Base-by-base conservation (phyloP, 2,888 invertebrate genomes). In the Troides aeacus region DNA sequence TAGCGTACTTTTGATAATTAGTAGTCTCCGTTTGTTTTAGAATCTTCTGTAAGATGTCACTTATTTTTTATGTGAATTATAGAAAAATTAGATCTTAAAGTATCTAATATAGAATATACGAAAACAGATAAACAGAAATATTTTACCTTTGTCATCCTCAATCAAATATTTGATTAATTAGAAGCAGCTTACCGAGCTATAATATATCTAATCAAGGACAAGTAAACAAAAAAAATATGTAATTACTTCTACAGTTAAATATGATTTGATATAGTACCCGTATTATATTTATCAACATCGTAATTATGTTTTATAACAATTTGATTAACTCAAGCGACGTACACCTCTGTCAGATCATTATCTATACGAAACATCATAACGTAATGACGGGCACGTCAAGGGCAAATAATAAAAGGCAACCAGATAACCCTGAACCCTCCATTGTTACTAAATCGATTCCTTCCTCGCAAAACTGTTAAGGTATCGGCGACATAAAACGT, bases 401-500 rank as follows among this genome's bases (percentile, higher is more conserved):
- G 70, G 39, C 70, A 70, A 62, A 64, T 67, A 64, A 53, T 66
- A 62, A 63, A 70, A 66, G 23, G 36, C 46, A 30, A 39, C 70
- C 70, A 70, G 24, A 70, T 59, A 56, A 39, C 21, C 39, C 23
- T 24, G 70, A 64, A 21, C 70, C 57, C 46, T 67, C 15, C 5
- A 53, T 42, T 57, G 64, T 64, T 36, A 18, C 53, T 46, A 67
- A 64, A 70, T 70, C 59, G 66, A 69, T 63, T 53, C 62, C 42
- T 62, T 62, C 61, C 69, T 62, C 64, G 64, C 24, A 64, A 57
- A 46, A 30, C 62, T 46, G 8, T 70, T 46, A 46, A 69, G 56
- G 66, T 70, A 66, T 69, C 68, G 81, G 75, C 78, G 75, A 76
- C 76, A 74, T 79, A 76, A 77, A 82, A 79, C 60, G 85, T 87